Percentiles rank a stretch among this genome's conserved stretches.
phyloP scores from a whole-genome alignment of 2,113 vertebrate genomes.

The Tragulus kanchil region DNA sequence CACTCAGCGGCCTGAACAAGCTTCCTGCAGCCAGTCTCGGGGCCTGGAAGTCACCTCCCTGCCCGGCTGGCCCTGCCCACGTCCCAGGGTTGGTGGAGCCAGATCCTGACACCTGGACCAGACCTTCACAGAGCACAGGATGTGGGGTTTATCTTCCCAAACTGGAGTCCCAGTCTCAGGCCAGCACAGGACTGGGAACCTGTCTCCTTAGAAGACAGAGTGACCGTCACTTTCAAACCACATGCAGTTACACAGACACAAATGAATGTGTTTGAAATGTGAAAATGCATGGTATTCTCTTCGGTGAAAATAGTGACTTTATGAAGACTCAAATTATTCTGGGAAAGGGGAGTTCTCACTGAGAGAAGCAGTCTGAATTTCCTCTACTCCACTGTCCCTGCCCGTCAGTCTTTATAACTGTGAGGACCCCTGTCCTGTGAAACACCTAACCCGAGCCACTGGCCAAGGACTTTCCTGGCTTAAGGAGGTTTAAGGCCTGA shows the following conservation, averaged over 20 bases:
- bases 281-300: not conserved
- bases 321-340: slow-evolving; percentile 1
- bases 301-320: not conserved
- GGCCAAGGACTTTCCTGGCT: not conserved
- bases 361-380: not conserved
- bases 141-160: not conserved
- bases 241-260: not conserved
- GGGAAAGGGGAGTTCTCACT: not conserved
- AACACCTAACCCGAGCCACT: not conserved
- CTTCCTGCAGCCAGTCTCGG: not conserved
- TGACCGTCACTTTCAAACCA: not conserved
- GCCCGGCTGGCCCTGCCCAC: not conserved
- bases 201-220: not conserved
- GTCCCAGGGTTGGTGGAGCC: not conserved
- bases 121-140: not conserved
- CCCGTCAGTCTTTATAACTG: no score
- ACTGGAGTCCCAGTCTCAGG: not conserved
- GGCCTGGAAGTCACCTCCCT: not conserved
- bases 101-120: not conserved
- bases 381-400: no score
- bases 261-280: not conserved
- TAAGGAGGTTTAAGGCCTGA: slow-evolving; percentile 21
- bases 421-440: not conserved
- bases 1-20: not conserved
- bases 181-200: not conserved